Conservation (phyloP, 53 echinoderm and acorn worm species). For the Temnopleurus reevesii region DNA sequence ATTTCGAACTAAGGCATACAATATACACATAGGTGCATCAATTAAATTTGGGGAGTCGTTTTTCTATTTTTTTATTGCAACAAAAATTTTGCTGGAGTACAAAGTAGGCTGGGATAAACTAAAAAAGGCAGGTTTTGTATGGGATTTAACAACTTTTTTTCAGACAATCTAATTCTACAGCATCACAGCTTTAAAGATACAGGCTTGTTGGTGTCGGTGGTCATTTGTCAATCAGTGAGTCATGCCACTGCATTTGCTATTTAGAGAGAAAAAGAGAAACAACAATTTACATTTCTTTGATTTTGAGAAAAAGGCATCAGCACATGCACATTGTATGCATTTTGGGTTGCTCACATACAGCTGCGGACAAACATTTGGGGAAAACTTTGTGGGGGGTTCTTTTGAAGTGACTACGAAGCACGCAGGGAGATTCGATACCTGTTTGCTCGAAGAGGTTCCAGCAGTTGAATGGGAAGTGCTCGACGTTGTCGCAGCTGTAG, state of each 20-base stretch:
- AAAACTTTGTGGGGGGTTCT: background rate
- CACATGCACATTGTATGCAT: conserved; percentile 55
- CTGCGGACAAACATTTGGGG: conserved; percentile 33
- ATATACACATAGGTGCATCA: background rate
- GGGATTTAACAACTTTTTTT: background rate
- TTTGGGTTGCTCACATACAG: conserved; percentile 19
- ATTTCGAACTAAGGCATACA: background rate
- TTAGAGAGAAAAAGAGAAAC: background rate
- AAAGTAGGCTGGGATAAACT: background rate
- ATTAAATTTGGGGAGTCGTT: background rate
- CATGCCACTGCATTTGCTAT: conserved; percentile 3
- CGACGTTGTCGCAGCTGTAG: conserved; percentile 44
- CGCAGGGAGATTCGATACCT: conserved; percentile 42
- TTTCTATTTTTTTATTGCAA: background rate
- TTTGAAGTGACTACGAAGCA: background rate
- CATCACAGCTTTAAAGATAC: conserved; percentile 10
- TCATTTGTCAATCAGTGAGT: background rate
- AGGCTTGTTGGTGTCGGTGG: background rate
- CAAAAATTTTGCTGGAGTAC: conserved; percentile 14
- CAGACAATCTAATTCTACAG: conserved; percentile 25
- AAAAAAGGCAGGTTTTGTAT: conserved; percentile 9
- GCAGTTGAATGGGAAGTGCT: conserved; percentile 49
- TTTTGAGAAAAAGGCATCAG: conserved; percentile 3
- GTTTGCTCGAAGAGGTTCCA: conserved; percentile 52
- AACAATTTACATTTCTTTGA: background rate